phyloP scores from a whole-genome alignment of 64 coral and sea anemone genomes.

The Montipora foliosa region DNA sequence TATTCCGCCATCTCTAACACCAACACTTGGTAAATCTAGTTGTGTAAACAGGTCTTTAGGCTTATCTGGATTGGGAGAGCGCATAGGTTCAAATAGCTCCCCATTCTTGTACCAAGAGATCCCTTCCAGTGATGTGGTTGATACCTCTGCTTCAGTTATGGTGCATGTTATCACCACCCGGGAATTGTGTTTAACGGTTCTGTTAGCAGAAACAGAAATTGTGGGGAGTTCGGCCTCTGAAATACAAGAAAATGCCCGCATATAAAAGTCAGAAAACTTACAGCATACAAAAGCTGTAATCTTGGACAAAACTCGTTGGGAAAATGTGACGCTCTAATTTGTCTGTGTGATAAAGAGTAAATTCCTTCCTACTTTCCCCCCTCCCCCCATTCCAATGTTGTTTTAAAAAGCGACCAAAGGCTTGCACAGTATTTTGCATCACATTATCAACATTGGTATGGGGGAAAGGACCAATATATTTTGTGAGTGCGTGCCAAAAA shows the following conservation, averaged over 20 bases:
- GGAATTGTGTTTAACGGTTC: not conserved
- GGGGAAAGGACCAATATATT: too few relatives aligned
- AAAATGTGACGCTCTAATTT: too few relatives aligned
- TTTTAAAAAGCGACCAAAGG: too few relatives aligned
- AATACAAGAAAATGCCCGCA: not conserved
- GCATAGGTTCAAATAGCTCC: not conserved
- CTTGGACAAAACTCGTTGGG: too few relatives aligned
- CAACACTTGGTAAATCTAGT: not conserved
- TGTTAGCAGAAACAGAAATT: not conserved
- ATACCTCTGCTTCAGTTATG: not conserved
- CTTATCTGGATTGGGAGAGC: not conserved
- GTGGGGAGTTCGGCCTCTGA: slow-evolving; percentile 2
- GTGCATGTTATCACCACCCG: not conserved
- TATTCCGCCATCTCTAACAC: slow-evolving; percentile 26
- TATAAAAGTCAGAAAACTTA: too few relatives aligned
- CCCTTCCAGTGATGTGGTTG: not conserved
- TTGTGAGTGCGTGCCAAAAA: too few relatives aligned
- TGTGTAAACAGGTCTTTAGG: not conserved
- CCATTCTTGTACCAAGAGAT: slow-evolving; percentile 29
- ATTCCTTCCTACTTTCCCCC: too few relatives aligned
- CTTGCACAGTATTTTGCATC: too few relatives aligned
- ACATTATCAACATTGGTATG: too few relatives aligned
- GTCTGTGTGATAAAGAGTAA: too few relatives aligned
- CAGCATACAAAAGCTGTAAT: too few relatives aligned
- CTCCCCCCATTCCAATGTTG: too few relatives aligned